A percentile compares a stretch with the other conserved stretches of the same genome.
phyloP scores from a whole-genome alignment of 2,113 vertebrate genomes.

The Origma solitaria region DNA sequence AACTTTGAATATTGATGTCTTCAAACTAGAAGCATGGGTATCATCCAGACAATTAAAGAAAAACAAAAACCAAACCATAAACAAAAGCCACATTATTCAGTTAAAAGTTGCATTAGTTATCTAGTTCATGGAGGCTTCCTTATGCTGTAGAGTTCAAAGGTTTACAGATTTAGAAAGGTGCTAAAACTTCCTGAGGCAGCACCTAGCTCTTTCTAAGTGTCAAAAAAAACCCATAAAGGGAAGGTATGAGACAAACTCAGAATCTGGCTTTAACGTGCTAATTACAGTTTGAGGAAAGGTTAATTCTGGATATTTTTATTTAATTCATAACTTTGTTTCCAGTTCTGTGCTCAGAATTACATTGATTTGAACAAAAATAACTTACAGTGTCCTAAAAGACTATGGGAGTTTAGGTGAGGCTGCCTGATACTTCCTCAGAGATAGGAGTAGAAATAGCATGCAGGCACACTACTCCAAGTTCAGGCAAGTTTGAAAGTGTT shows the following conservation, averaged over 20 bases:
- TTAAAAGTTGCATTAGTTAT: not conserved
- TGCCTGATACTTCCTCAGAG: not conserved
- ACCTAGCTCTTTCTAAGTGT: not conserved
- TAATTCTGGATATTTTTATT: not conserved
- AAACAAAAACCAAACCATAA: not conserved
- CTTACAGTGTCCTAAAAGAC: not conserved
- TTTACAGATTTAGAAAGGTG: not conserved
- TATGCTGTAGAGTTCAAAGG: not conserved
- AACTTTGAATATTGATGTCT: not conserved
- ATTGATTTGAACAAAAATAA: not conserved
- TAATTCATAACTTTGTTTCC: not conserved
- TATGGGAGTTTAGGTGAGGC: not conserved
- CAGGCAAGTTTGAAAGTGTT: not conserved
- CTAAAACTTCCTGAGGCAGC: not conserved
- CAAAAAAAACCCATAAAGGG: not conserved
- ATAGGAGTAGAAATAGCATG: not conserved
- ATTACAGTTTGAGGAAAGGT: not conserved
- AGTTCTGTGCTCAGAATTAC: not conserved
- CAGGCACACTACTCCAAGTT: not conserved
- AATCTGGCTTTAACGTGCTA: not conserved
- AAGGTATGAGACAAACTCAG: not conserved
- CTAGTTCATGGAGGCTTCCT: not conserved
- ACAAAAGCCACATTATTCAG: not conserved
- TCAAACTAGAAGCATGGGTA: not conserved
- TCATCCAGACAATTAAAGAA: not conserved